These are phyloP conservation scores for Atta texana DNA, from an alignment of 1,140 invertebrate species.

Conservation along the genomic window DNA sequence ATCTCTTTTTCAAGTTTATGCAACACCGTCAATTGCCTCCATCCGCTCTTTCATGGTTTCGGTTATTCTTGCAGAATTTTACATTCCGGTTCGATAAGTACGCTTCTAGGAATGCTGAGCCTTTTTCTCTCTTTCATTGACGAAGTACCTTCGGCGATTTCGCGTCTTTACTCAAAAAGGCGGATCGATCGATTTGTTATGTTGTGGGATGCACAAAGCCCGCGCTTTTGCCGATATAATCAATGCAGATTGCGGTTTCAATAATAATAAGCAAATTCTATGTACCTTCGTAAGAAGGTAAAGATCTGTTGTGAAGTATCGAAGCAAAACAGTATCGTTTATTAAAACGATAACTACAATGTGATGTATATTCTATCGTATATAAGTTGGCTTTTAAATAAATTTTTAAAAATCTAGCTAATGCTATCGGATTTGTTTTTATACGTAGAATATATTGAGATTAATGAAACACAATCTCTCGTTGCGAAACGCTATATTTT, in stretches of 20 bases:
- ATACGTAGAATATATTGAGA: background rate
- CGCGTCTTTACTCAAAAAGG: background rate
- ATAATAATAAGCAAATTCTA: constrained; percentile 33
- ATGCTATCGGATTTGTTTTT: background rate
- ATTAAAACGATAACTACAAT: constrained; percentile 17
- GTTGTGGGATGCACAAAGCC: background rate
- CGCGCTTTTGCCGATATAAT: constrained; percentile 39
- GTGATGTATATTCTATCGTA: too few species aligned
- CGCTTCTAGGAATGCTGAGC: background rate
- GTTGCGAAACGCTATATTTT: too few species aligned
- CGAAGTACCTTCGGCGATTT: constrained; percentile 27
- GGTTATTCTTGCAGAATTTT: constrained; percentile 46
- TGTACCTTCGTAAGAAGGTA: background rate
- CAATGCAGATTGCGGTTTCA: constrained; percentile 41
- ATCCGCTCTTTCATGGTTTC: background rate
- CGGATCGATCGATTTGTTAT: background rate
- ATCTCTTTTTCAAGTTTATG: constrained; percentile 35
- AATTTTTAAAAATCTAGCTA: background rate
- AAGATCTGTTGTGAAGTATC: background rate
- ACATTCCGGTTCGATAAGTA: constrained; percentile 25
- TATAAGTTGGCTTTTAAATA: background rate
- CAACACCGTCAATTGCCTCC: constrained; percentile 39
- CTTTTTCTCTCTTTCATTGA: background rate
- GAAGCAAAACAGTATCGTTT: constrained; percentile 31
- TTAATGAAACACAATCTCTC: background rate